Evolutionary conservation across 2,797 vertebrate genomes (phyloP).

Genomic region (Podarcis siculus): DNA sequence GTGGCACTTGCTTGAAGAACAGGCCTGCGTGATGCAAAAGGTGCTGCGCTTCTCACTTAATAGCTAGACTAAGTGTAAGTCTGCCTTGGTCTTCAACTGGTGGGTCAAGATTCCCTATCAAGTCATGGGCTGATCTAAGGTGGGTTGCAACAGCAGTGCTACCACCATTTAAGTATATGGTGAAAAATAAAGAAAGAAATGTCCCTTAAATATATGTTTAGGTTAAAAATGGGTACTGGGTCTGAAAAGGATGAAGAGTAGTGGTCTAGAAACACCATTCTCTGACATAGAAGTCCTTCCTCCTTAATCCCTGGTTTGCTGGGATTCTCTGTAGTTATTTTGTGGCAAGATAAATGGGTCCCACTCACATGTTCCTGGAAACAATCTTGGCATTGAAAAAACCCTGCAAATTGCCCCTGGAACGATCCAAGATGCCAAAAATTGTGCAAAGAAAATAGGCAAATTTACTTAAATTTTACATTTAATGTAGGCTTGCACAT

Average conservation of each 20-base stretch:
- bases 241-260: too few relatives aligned
- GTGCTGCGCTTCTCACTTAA: conserved; percentile 41
- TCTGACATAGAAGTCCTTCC: not conserved
- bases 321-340: not conserved
- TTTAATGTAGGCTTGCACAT: not conserved
- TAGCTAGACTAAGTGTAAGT: conserved; percentile 8
- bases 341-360: not conserved
- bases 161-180: too few relatives aligned
- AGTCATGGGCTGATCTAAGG: too few relatives aligned
- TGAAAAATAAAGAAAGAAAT: too few relatives aligned
- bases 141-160: too few relatives aligned
- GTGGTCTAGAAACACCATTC: not conserved
- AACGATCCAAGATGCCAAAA: not conserved
- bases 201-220: too few relatives aligned
- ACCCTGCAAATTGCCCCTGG: not conserved
- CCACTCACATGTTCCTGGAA: not conserved
- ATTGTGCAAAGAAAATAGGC: not conserved
- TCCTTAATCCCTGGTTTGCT: not conserved
- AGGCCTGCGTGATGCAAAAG: conserved; percentile 55
- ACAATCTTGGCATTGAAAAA: not conserved
- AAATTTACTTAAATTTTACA: not conserved
- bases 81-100: too few relatives aligned
- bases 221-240: too few relatives aligned
- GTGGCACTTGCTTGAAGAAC: conserved; percentile 66
- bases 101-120: too few relatives aligned